These are phyloP conservation scores for Archocentrus centrarchus DNA, from an alignment of 2,113 vertebrate genomes.

Conservation along the genomic window DNA sequence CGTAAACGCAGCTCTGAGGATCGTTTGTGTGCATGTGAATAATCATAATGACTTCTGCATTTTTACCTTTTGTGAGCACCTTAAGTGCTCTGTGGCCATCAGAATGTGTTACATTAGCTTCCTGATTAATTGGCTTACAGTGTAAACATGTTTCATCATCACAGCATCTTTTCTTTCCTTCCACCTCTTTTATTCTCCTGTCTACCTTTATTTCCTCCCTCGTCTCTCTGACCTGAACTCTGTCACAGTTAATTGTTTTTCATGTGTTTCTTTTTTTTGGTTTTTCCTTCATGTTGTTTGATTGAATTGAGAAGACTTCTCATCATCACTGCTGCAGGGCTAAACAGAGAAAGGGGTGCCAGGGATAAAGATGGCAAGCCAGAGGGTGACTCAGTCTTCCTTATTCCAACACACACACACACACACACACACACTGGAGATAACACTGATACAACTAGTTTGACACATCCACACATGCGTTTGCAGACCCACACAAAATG, in stretches of 20 bases:
- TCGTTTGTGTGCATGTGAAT: neutral
- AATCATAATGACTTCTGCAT: neutral
- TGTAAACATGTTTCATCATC: neutral
- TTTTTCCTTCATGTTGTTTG: constrained; percentile 54
- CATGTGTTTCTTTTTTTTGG: neutral
- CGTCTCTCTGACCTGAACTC: constrained; percentile 34
- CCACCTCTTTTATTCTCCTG: neutral
- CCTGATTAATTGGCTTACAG: neutral
- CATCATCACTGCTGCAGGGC: constrained; percentile 44
- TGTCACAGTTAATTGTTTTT: constrained; percentile 69
- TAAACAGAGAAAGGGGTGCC: constrained; percentile 46
- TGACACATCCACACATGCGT: constrained; percentile 24
- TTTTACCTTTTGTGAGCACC: neutral
- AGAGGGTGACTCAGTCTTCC: constrained; percentile 45
- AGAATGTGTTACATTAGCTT: neutral
- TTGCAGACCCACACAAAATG: neutral
- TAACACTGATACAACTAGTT: constrained; percentile 34
- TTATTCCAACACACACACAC: constrained; percentile 2
- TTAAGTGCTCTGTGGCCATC: neutral
- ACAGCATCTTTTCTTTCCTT: neutral
- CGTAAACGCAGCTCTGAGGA: neutral
- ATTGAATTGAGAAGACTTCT: constrained; percentile 60
- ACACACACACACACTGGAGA: constrained; percentile 12
- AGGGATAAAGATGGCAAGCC: constrained; percentile 58
- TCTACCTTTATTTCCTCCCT: constrained; percentile 21